Evolutionary conservation across 2,888 invertebrate genomes (phyloP).

Genomic region (Laothoe populi): DNA sequence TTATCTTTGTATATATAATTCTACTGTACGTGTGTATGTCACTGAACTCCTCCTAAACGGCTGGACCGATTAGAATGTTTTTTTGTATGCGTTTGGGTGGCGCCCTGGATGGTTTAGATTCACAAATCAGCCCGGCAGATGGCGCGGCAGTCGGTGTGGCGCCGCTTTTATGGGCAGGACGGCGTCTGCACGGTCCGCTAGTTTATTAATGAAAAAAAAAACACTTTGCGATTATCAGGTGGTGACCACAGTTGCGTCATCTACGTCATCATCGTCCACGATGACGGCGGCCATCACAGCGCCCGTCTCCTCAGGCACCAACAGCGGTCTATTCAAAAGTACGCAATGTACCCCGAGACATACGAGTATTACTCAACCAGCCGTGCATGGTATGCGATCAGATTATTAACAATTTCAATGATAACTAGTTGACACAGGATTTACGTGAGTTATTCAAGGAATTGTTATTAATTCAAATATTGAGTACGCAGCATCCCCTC

Average conservation of each 20-base stretch:
- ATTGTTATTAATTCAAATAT: neutral
- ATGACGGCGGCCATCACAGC: constrained; percentile 53
- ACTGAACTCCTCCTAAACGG: too few relatives aligned
- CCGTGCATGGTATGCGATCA: constrained; percentile 55
- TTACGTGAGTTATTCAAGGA: constrained; percentile 24
- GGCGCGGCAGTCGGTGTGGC: too few relatives aligned
- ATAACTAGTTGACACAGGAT: constrained; percentile 32
- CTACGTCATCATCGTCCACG: constrained; percentile 55
- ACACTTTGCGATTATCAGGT: constrained; percentile 52
- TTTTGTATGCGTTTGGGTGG: too few relatives aligned
- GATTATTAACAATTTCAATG: constrained; percentile 21
- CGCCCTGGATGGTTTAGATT: too few relatives aligned
- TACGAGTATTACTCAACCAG: constrained; percentile 54
- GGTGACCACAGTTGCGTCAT: constrained; percentile 65
- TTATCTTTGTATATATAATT: too few relatives aligned
- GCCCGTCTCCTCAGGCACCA: constrained; percentile 46
- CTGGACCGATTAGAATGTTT: too few relatives aligned
- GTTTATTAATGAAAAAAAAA: too few relatives aligned
- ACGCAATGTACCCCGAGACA: constrained; percentile 58
- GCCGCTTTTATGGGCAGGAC: too few relatives aligned
- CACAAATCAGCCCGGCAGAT: too few relatives aligned
- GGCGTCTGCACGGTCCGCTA: too few relatives aligned
- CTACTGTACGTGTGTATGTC: too few relatives aligned
- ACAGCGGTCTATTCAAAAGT: constrained; percentile 56
- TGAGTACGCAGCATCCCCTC: too few relatives aligned